phyloP scores from a whole-genome alignment of 2,113 vertebrate species.

The Petrocephalus microphthalmus region DNA sequence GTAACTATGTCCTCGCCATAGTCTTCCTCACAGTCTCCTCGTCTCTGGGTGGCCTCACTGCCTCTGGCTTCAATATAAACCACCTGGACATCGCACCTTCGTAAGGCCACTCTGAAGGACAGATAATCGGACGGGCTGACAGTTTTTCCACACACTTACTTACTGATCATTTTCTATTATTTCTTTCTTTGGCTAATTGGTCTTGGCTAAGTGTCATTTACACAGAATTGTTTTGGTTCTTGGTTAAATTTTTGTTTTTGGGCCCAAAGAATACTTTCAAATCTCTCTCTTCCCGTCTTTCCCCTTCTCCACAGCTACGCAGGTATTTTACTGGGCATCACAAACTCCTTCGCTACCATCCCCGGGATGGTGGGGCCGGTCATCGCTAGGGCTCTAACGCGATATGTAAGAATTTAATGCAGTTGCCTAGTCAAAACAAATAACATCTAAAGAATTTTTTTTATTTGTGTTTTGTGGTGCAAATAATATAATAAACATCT shows the following conservation, averaged over 20 bases:
- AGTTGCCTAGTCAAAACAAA: neutral
- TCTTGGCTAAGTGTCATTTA: neutral
- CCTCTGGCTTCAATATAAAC: conserved; percentile 91
- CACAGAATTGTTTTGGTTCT: neutral
- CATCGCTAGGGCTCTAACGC: conserved; percentile 79
- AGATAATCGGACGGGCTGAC: neutral
- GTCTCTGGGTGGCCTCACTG: conserved; percentile 78
- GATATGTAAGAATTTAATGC: conserved; percentile 66
- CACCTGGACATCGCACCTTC: conserved; percentile 96
- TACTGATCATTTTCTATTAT: neutral
- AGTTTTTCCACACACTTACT: neutral
- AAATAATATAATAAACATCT: neutral
- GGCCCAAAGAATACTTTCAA: neutral
- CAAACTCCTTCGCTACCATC: conserved; percentile 92
- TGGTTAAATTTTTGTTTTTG: neutral
- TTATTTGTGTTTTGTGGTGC: neutral
- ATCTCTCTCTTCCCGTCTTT: neutral
- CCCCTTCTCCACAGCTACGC: conserved; percentile 70
- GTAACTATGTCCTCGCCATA: conserved; percentile 77
- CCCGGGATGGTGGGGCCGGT: conserved; percentile 94
- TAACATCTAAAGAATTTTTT: neutral
- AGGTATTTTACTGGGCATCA: conserved; percentile 91
- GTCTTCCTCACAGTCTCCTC: conserved; percentile 86
- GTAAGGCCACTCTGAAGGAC: conserved; percentile 60
- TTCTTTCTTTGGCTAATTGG: no score